Percentiles rank a stretch among this genome's conserved stretches.
phyloP scores from a whole-genome alignment of 2,797 vertebrate genomes.

The Champsocephalus gunnari region DNA sequence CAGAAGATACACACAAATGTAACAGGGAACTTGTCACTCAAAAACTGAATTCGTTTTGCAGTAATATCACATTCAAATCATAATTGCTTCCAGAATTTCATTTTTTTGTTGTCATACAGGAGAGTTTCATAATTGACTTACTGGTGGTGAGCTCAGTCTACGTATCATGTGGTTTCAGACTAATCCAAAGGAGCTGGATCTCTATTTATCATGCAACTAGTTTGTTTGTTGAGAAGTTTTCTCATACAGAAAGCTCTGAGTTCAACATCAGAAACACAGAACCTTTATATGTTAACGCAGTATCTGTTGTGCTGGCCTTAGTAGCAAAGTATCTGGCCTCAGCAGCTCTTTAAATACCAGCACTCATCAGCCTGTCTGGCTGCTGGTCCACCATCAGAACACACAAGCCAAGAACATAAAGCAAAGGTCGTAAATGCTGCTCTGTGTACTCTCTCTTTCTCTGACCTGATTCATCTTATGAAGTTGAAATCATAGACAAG shows the following conservation, averaged over 20 bases:
- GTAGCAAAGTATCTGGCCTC: slow-evolving; percentile 34
- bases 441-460: background rate
- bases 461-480: background rate
- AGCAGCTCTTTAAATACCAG: slow-evolving; percentile 67
- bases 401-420: slow-evolving; percentile 14
- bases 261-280: slow-evolving; percentile 8
- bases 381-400: slow-evolving; percentile 18
- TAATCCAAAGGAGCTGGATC: slow-evolving; percentile 8
- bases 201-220: background rate
- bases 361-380: slow-evolving; percentile 60
- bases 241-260: background rate
- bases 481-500: slow-evolving; percentile 3
- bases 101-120: background rate
- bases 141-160: slow-evolving; percentile 6
- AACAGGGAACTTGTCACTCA: background rate
- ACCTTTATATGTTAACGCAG: slow-evolving; percentile 32
- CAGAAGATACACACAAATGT: slow-evolving; percentile 4
- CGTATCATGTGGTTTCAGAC: background rate
- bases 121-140: slow-evolving; percentile 7
- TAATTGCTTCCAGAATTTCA: background rate
- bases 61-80: background rate
- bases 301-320: slow-evolving; percentile 39
- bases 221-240: background rate
- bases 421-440: slow-evolving; percentile 23
- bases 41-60: background rate